Percentiles rank a stretch among this genome's conserved stretches.
Conservation (phyloP, 2,113 vertebrate species). For the Anarrhichthys ocellatus region DNA sequence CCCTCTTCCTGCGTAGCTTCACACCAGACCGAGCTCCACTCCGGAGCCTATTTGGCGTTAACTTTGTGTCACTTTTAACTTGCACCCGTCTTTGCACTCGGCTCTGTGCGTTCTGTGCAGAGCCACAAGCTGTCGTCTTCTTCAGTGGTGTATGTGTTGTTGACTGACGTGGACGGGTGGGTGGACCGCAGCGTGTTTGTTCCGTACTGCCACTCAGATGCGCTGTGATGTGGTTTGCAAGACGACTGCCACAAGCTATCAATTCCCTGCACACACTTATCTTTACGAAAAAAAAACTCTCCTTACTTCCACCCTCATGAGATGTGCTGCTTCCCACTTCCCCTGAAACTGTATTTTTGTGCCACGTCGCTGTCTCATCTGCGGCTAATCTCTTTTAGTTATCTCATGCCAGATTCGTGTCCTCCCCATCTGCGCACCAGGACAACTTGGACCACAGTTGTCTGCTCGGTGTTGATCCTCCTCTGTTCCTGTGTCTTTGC, state of each 20-base stretch:
- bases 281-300: slow-evolving; percentile 4
- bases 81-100: slow-evolving; percentile 1
- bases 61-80: slow-evolving; percentile 25
- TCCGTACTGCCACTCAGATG: slow-evolving; percentile 18
- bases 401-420: slow-evolving; percentile 51
- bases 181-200: slow-evolving; percentile 6
- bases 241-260: slow-evolving; percentile 20
- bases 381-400: slow-evolving; percentile 40
- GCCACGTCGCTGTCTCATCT: slow-evolving; percentile 54
- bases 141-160: slow-evolving; percentile 13
- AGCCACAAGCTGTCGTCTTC: slow-evolving; percentile 53
- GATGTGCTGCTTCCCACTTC: slow-evolving; percentile 39
- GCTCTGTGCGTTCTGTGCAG: slow-evolving; percentile 1
- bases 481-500: not conserved
- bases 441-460: slow-evolving; percentile 9
- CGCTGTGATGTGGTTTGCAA: slow-evolving; percentile 16
- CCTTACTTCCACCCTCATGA: not conserved
- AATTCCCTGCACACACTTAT: slow-evolving; percentile 18
- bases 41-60: slow-evolving; percentile 6
- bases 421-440: slow-evolving; percentile 53
- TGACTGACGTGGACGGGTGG: slow-evolving; percentile 32
- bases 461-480: slow-evolving; percentile 27
- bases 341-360: not conserved
- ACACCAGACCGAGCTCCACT: slow-evolving; percentile 18
- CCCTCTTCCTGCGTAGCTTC: slow-evolving; percentile 12